Evolutionary conservation across 2,797 vertebrate genomes (phyloP).

Genomic region (Poecilia wingei): DNA sequence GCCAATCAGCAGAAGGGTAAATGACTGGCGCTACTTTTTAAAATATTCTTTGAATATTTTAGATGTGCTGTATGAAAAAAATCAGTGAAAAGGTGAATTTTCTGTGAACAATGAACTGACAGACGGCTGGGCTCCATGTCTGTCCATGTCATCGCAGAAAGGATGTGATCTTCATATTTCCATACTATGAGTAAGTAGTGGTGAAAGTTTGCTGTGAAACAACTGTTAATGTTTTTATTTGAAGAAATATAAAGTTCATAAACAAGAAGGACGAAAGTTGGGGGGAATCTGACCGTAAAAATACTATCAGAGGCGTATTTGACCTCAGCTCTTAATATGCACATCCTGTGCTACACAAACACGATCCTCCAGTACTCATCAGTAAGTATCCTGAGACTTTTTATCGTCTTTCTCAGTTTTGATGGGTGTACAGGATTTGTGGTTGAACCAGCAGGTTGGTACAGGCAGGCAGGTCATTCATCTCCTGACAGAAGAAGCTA

Average conservation of each 20-base stretch:
- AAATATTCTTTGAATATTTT: too few relatives aligned
- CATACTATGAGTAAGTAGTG: background rate
- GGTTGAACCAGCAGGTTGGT: background rate
- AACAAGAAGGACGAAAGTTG: background rate
- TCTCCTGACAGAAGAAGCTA: constrained; percentile 37
- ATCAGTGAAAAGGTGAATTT: background rate
- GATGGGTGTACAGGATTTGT: constrained; percentile 21
- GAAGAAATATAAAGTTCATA: background rate
- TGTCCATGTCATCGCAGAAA: background rate
- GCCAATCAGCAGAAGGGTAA: too few relatives aligned
- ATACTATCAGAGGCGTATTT: background rate
- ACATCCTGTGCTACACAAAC: background rate
- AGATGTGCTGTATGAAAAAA: background rate
- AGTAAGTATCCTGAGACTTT: constrained; percentile 5
- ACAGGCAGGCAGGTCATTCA: constrained; percentile 27
- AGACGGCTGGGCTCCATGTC: background rate
- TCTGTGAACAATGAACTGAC: background rate
- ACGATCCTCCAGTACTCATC: background rate
- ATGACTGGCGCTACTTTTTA: too few relatives aligned
- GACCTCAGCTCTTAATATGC: background rate
- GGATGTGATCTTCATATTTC: background rate
- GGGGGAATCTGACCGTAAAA: background rate
- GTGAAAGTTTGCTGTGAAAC: background rate
- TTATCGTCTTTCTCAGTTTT: constrained; percentile 2
- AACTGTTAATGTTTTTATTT: background rate